Base-by-base conservation (phyloP, 2,888 invertebrate genomes). In the Clivina fossor region DNA sequence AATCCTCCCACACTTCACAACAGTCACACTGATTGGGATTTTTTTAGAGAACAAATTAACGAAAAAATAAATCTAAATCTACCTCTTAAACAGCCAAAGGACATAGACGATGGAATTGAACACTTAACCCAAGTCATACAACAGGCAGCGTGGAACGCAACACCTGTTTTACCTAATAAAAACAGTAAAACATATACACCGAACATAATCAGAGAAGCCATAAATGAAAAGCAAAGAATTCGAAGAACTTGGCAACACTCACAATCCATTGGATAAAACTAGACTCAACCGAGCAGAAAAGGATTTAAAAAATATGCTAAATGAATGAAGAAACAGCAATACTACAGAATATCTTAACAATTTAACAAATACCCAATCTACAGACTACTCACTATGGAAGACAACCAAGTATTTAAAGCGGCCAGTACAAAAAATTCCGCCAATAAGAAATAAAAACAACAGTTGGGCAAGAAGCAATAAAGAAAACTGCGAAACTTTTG, bases 341-440 rank as follows among this genome's bases (percentile, higher is more conserved):
- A 51, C 46, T 19, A 51, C 51, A 35, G 40, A 46, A 32, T 35
- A 57, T 20, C 33, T 50, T 33, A 43, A 20, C 2, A 57, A 51
- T 20, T 43, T 46, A 47, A 37, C 44, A n/a, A 20, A 19, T 18
- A 35, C 44, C 3, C 33, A 57, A 16, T 18, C 26, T 13, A 57
- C 35, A 4, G 49, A 63, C 22, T 63, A 63, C 46, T 64, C 62
- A 1, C 46, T 65, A 16, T 65, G 63, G 61, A 64, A 62, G 43
- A 57, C 56, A 4, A 61, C 61, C 2, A 61, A 49, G 46, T 37
- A 54, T 13, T 16, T 63, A n/a, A 61, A 62, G 37, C 40, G 44
- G 15, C 61, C 58, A 11, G 20, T 44, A 37, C 41, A 44, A 20
- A 46, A 33, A 26, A 40, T 41, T 15, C 54, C 60, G 9, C 61